phyloP scores from a whole-genome alignment of 2,113 vertebrate genomes.

The Gopherus evgoodei region DNA sequence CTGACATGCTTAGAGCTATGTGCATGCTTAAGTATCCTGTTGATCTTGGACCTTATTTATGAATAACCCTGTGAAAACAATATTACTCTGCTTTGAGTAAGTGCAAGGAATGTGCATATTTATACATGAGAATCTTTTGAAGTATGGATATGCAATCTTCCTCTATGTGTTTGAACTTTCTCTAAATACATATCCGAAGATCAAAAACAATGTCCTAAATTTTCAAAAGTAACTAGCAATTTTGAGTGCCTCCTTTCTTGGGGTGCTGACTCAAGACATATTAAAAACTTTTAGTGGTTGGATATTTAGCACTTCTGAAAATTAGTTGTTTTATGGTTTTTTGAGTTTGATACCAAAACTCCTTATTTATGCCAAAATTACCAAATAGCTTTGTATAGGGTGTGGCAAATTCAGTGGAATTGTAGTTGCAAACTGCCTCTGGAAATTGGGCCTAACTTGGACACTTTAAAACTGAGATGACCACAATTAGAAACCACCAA shows the following conservation, averaged over 20 bases:
- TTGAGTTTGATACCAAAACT: neutral
- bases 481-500: constrained; percentile 4
- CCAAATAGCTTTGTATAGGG: neutral
- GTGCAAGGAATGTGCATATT: neutral
- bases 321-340: neutral
- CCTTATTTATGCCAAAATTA: neutral
- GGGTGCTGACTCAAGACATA: neutral
- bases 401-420: neutral
- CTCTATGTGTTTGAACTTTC: neutral
- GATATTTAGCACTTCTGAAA: neutral
- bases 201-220: neutral
- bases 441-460: constrained; percentile 31
- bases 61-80: neutral
- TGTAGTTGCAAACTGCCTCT: neutral
- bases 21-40: neutral
- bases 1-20: neutral
- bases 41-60: neutral
- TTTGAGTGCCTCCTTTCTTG: neutral
- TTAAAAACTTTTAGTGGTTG: neutral
- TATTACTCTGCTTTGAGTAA: neutral
- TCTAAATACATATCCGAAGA: neutral
- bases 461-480: constrained; percentile 28
- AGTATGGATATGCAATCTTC: neutral
- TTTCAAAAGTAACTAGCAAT: neutral
- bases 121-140: neutral